Evolutionary conservation across 2,113 vertebrate genomes (phyloP).

Genomic region (Gasterosteus nipponicus): DNA sequence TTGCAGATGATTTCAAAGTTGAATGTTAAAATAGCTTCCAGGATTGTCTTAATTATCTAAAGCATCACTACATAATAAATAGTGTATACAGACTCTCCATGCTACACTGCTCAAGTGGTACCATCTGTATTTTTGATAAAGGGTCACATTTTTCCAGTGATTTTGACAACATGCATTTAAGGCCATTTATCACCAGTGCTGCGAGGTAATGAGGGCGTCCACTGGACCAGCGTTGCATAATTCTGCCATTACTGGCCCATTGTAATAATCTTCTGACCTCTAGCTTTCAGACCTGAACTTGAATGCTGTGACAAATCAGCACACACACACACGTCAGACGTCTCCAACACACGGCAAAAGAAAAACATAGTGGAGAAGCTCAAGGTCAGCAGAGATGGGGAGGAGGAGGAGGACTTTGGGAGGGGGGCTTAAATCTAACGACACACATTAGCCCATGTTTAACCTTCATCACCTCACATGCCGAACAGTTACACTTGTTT

Average conservation of each 20-base stretch:
- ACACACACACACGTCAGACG: slow-evolving; percentile 18
- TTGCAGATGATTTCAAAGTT: slow-evolving; percentile 11
- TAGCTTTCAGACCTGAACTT: slow-evolving; percentile 79
- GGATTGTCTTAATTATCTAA: slow-evolving; percentile 32
- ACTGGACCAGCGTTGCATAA: slow-evolving; percentile 78
- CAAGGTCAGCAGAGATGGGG: slow-evolving; percentile 58
- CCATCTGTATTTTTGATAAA: slow-evolving; percentile 78
- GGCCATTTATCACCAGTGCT: slow-evolving; percentile 74
- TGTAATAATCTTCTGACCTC: slow-evolving; percentile 82
- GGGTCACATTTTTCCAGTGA: slow-evolving; percentile 68
- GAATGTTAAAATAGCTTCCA: slow-evolving; percentile 9
- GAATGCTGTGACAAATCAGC: slow-evolving; percentile 74
- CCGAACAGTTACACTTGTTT: not conserved
- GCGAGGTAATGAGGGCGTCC: slow-evolving; percentile 77
- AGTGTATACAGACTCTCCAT: slow-evolving; percentile 25
- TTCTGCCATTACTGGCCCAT: slow-evolving; percentile 80
- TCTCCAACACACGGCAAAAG: slow-evolving; percentile 45
- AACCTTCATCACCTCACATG: not conserved
- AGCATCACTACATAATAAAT: slow-evolving; percentile 57
- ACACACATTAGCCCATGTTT: slow-evolving; percentile 5
- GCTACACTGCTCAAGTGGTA: slow-evolving; percentile 57
- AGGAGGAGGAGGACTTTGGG: not conserved
- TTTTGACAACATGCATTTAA: slow-evolving; percentile 79
- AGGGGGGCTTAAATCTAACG: slow-evolving; percentile 18
- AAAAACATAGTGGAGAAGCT: slow-evolving; percentile 50